These are phyloP conservation scores for Stomorhina lunata DNA, from an alignment of 2,888 invertebrate genomes.

Conservation along the genomic window DNA sequence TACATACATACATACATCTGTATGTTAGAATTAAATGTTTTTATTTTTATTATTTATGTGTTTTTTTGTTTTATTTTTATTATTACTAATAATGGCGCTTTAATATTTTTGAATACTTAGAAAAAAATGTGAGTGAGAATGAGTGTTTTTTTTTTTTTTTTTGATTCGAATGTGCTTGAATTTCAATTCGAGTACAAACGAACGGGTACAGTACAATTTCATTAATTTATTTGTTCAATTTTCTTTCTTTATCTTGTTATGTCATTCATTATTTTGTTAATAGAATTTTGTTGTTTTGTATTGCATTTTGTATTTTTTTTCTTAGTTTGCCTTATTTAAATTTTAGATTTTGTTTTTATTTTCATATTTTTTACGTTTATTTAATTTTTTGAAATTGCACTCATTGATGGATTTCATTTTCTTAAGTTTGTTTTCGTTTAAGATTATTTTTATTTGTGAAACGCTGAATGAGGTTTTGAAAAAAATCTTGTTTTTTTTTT, in stretches of 20 bases:
- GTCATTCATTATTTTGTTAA: constrained; percentile 32
- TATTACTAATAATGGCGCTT: constrained; percentile 54
- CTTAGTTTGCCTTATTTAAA: constrained; percentile 26
- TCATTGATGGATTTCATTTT: constrained; percentile 11
- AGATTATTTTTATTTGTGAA: neutral
- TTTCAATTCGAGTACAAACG: constrained; percentile 1
- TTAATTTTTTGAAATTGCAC: neutral
- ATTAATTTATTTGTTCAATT: neutral
- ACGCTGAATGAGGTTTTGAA: neutral
- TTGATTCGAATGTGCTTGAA: neutral
- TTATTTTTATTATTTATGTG: constrained; percentile 20
- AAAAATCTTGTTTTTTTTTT: neutral
- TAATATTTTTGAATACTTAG: constrained; percentile 16
- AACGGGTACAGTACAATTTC: no score
- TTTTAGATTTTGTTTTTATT: constrained; percentile 8
- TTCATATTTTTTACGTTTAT: neutral
- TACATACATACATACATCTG: neutral
- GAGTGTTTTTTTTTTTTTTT: neutral
- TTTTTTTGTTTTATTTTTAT: constrained; percentile 21
- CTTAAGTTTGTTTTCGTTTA: neutral
- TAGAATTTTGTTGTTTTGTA: neutral
- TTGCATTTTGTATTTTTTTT: constrained; percentile 18
- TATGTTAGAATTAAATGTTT: neutral
- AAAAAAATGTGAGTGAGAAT: neutral
- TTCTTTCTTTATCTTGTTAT: neutral